Evolutionary conservation across 2,797 vertebrate genomes (phyloP).

Genomic region (Scleropages formosus): DNA sequence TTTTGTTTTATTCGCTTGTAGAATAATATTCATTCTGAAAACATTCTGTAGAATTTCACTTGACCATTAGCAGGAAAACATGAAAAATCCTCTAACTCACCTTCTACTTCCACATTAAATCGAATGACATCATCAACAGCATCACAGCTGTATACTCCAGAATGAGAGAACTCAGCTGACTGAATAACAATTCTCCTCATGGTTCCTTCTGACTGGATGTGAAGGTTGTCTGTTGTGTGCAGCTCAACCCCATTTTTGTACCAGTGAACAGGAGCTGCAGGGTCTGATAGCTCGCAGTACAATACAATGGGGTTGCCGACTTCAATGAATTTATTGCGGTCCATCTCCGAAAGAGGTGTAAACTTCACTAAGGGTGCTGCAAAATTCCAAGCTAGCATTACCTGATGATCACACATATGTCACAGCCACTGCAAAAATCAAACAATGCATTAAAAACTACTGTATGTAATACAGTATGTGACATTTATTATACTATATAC

Average conservation of each 20-base stretch:
- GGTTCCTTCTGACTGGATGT: slow-evolving; percentile 76
- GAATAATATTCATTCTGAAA: no score
- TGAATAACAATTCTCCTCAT: slow-evolving; percentile 80
- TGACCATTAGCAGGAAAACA: slow-evolving; percentile 6
- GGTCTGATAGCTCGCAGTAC: slow-evolving; percentile 78
- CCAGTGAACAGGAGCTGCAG: slow-evolving; percentile 70
- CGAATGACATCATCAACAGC: slow-evolving; percentile 77
- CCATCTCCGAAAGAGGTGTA: slow-evolving; percentile 74
- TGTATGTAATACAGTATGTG: slow-evolving; percentile 15
- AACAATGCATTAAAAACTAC: not conserved
- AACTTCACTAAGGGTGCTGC: slow-evolving; percentile 78
- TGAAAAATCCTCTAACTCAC: slow-evolving; percentile 53
- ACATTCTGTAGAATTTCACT: slow-evolving; percentile 10
- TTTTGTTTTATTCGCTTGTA: not conserved
- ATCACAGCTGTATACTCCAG: slow-evolving; percentile 77
- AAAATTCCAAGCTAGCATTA: slow-evolving; percentile 30
- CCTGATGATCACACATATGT: not conserved
- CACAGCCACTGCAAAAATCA: slow-evolving; percentile 1
- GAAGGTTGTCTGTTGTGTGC: slow-evolving; percentile 68
- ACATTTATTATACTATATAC: slow-evolving; percentile 59
- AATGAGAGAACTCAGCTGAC: slow-evolving; percentile 73
- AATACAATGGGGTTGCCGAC: slow-evolving; percentile 77
- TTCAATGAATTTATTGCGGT: slow-evolving; percentile 79
- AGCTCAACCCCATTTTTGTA: slow-evolving; percentile 75
- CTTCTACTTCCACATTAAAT: slow-evolving; percentile 79